phyloP scores from a whole-genome alignment of 2,113 vertebrate species.

The Bothrops jararaca region DNA sequence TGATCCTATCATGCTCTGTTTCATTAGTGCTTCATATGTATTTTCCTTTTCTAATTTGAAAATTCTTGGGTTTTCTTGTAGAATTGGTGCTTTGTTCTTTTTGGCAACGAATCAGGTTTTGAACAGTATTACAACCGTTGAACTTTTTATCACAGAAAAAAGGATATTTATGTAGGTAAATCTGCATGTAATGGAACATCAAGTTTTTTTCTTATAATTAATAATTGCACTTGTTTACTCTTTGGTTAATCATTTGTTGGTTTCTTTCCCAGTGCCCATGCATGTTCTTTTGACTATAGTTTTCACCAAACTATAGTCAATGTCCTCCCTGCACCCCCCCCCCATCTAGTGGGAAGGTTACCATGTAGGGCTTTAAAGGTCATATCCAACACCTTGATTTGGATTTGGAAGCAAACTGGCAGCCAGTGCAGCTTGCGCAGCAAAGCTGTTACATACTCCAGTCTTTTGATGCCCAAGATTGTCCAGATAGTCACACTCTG shows the following conservation, averaged over 20 bases:
- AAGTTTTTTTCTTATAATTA: neutral
- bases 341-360: neutral
- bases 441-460: too few species aligned
- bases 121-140: constrained; percentile 75
- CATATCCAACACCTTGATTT: neutral
- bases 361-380: neutral
- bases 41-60: neutral
- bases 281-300: neutral
- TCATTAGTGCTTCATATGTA: neutral
- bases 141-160: constrained; percentile 85
- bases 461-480: neutral
- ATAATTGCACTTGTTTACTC: neutral
- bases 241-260: neutral
- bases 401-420: neutral
- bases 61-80: constrained; percentile 43
- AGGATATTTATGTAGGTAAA: constrained; percentile 83
- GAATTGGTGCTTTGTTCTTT: constrained; percentile 83
- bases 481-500: neutral
- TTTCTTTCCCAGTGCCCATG: neutral
- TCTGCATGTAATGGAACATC: neutral
- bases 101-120: constrained; percentile 82
- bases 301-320: neutral
- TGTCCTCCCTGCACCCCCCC: accelerated
- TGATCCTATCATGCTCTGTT: neutral
- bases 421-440: neutral